These are phyloP conservation scores for Zaprionus kolodkinae DNA, from an alignment of 1,140 invertebrate genomes.

Conservation along the genomic window DNA sequence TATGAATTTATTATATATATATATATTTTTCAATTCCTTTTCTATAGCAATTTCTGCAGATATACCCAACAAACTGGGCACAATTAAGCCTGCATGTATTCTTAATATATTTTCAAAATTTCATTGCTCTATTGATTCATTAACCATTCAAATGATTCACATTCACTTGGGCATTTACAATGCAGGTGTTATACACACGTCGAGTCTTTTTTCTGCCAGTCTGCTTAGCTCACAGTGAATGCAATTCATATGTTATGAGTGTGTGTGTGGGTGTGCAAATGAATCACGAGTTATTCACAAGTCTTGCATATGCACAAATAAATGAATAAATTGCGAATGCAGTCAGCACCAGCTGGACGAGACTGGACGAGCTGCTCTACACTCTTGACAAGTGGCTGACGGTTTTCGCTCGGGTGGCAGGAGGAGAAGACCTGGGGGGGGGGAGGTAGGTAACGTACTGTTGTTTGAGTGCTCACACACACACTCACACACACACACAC, in stretches of 20 bases:
- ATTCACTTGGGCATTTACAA: not conserved
- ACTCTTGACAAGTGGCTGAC: conserved; percentile 14
- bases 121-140: not conserved
- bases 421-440: not conserved
- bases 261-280: conserved; percentile 1
- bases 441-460: not conserved
- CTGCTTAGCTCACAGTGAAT: not conserved
- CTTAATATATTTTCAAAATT: not conserved
- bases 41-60: not conserved
- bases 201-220: not conserved
- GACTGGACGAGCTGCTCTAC: not conserved
- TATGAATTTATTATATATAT: too few species aligned
- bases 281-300: conserved; percentile 15
- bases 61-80: not conserved
- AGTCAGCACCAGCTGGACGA: not conserved
- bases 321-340: conserved; percentile 8
- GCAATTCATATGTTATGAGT: not conserved
- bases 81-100: not conserved
- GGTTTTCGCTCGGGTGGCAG: not conserved
- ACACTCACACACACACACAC: not conserved
- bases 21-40: not conserved
- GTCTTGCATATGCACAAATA: conserved; percentile 5
- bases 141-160: not conserved
- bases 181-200: not conserved
- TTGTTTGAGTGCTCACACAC: not conserved